A percentile compares a stretch with the other conserved stretches of the same genome.
Conservation (phyloP, 92 coral and sea anemone genomes). For the Heteractis magnifica region DNA sequence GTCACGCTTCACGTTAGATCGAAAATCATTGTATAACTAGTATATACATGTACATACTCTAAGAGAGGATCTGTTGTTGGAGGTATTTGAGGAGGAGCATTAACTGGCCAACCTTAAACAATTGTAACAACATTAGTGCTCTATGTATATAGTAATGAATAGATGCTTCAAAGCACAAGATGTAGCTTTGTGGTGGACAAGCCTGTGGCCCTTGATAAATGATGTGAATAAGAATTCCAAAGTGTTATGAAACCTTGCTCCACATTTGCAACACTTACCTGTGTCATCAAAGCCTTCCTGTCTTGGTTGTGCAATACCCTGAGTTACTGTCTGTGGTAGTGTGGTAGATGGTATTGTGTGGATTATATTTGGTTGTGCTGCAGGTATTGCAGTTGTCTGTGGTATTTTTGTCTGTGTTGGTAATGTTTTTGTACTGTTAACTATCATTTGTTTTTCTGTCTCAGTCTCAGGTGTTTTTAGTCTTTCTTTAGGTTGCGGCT, state of each 20-base stretch:
- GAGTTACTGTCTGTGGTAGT: not conserved
- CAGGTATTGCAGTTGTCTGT: conserved; percentile 2
- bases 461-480: conserved; percentile 10
- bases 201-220: too few species aligned
- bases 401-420: conserved; percentile 18
- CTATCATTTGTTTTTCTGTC: conserved; percentile 18
- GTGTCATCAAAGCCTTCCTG: conserved; percentile 6
- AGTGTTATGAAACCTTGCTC: too few species aligned
- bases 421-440: conserved; percentile 1
- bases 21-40: too few species aligned
- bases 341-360: not conserved
- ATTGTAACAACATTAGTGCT: not conserved
- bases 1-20: too few species aligned
- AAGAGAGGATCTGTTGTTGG: not conserved
- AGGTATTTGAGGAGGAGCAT: conserved; percentile 6
- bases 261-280: not conserved
- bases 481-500: conserved; percentile 3
- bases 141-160: too few species aligned
- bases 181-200: too few species aligned
- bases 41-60: not conserved
- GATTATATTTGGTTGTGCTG: not conserved
- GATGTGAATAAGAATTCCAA: too few species aligned
- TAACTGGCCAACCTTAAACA: conserved; percentile 34
- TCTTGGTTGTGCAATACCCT: not conserved
- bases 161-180: too few species aligned